Evolutionary conservation across 2,888 invertebrate species (phyloP).

Genomic region (Drosophila maculinotata): DNA sequence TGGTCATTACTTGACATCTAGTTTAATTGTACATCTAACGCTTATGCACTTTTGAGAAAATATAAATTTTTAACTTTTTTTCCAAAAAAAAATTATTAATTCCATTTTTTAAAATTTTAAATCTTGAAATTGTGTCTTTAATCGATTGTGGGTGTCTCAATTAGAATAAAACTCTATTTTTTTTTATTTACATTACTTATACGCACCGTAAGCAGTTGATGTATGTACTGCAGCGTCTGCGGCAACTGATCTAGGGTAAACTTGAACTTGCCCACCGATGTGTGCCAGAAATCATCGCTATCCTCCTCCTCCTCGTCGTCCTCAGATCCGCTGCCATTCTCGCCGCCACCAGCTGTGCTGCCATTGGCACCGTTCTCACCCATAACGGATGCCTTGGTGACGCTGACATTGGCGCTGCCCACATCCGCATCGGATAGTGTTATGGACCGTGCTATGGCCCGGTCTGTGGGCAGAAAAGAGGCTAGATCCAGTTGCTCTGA

Average conservation of each 20-base stretch:
- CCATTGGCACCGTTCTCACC: constrained; percentile 86
- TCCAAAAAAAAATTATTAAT: no score
- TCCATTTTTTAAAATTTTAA: no score
- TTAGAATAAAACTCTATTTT: no score
- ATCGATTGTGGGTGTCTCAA: no score
- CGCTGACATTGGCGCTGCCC: constrained; percentile 90
- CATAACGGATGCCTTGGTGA: constrained; percentile 89
- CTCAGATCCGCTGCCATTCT: constrained; percentile 89
- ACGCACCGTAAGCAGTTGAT: constrained; percentile 91
- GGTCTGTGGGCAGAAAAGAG: constrained; percentile 92
- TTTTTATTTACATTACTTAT: constrained; percentile 13
- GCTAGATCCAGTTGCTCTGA: constrained; percentile 96
- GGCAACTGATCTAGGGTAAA: constrained; percentile 96
- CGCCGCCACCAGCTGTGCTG: constrained; percentile 88
- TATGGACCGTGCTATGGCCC: constrained; percentile 93
- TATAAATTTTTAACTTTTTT: no score
- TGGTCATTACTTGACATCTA: no score
- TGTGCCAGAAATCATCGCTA: constrained; percentile 95
- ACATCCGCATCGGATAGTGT: constrained; percentile 96
- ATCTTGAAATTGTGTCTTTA: no score
- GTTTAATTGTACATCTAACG: no score
- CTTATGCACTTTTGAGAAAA: no score
- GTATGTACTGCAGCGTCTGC: constrained; percentile 96
- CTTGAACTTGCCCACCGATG: constrained; percentile 96
- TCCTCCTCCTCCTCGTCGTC: constrained; percentile 89